Base-by-base conservation (phyloP, 2,113 vertebrate genomes). In the Clinocottus analis region DNA sequence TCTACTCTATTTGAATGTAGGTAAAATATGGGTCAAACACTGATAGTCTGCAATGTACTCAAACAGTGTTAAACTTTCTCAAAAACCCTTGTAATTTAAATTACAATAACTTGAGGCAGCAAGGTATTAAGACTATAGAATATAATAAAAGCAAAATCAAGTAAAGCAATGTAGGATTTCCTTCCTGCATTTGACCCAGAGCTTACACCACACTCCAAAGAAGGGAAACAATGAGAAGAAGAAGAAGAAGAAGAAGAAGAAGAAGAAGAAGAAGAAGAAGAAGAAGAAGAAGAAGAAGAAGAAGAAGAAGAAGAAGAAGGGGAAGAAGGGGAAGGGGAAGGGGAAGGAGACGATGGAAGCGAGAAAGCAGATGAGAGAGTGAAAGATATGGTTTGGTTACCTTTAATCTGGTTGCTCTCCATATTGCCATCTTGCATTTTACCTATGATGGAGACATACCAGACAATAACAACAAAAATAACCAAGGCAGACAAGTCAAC, bases 371-470 rank as follows among this genome's bases (percentile, higher is more conserved):
- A 83, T 79, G 62, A 87, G 74, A 78, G 87, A 87, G 85, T 90
- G 89, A 94, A 95, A 94, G 91, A 90, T 86, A 75, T 89, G 90
- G 79, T 90, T 89, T 82, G 86, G 95, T 99, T 99, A 99, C 98
- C 98, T 99, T 99, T 99, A 94, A 96, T 98, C 95, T 99, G 98
- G 97, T 96, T 98, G 98, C 94, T 94, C 95, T 99, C 98, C 97
- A 97, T 96, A 99, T 96, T 98, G 90, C 97, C 98, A 97, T 99
- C 98, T 96, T 99, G 98, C 97, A 98, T 99, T 96, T 99, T 99
- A 97, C 98, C 98, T 99, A 98, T 85, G 95, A 97, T 97, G 97
- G 94, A 96, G 95, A 97, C 96, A 97, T 96, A 96, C 93, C 95
- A 96, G 96, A 99, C 96, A 98, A 94, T 87, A 93, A 97, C 90